A percentile compares a stretch with the other conserved stretches of the same genome.
Evolutionary conservation across 2,888 invertebrate species (phyloP).

Genomic region (Rotaria sp.): DNA sequence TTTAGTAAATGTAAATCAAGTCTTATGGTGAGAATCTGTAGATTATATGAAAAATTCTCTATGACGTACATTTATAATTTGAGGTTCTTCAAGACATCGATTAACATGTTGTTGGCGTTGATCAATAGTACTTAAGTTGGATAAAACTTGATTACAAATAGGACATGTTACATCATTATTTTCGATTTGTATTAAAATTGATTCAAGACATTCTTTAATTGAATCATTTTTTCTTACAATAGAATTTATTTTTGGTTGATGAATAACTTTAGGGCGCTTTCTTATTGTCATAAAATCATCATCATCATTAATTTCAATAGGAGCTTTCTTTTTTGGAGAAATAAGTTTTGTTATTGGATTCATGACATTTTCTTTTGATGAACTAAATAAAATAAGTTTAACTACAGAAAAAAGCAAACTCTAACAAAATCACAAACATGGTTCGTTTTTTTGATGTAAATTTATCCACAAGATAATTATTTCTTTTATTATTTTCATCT

Average conservation of each 20-base stretch:
- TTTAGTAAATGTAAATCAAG: too few species aligned
- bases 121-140: background rate
- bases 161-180: background rate
- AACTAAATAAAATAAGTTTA: background rate
- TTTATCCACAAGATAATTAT: background rate
- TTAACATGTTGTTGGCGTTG: background rate
- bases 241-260: background rate
- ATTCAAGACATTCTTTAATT: conserved; percentile 1
- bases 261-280: background rate
- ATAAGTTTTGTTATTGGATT: background rate
- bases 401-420: too few species aligned
- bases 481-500: background rate
- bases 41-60: too few species aligned
- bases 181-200: background rate
- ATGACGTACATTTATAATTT: background rate
- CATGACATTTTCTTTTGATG: background rate
- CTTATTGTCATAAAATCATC: background rate
- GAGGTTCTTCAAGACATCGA: background rate
- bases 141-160: background rate
- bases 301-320: background rate
- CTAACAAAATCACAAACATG: background rate
- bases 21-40: too few species aligned
- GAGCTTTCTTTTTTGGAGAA: background rate
- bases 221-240: background rate
- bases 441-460: background rate